A percentile compares a stretch with the other conserved stretches of the same genome.
phyloP scores from a whole-genome alignment of 2,113 vertebrate species.

The Petromus typicus region DNA sequence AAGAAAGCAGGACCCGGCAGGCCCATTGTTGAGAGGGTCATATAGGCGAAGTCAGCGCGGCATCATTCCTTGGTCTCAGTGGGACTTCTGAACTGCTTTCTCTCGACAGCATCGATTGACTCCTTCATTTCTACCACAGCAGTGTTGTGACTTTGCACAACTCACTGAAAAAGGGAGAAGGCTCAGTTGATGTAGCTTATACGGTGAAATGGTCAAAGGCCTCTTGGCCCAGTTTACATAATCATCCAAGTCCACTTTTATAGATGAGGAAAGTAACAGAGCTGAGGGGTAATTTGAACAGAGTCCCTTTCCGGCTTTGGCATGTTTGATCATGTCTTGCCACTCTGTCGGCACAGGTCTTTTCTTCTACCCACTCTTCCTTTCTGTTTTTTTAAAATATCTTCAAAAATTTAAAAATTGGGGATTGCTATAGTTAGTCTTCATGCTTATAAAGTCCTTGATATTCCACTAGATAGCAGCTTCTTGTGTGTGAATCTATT shows the following conservation, averaged over 20 bases:
- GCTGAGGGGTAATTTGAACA: neutral
- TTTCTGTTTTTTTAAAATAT: conserved; percentile 50
- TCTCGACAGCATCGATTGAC: neutral
- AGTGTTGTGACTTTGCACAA: neutral
- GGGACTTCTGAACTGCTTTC: neutral
- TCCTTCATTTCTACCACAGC: neutral
- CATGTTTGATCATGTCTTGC: neutral
- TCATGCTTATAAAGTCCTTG: conserved; percentile 27
- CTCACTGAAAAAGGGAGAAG: neutral
- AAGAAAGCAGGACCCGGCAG: neutral
- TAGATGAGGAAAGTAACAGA: conserved; percentile 25
- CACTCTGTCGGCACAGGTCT: neutral
- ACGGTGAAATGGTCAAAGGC: conserved; percentile 23
- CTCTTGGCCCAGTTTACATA: neutral
- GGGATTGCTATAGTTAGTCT: neutral
- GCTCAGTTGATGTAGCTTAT: conserved; percentile 10
- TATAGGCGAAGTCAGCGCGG: neutral
- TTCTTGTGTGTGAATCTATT: conserved; percentile 22
- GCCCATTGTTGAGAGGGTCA: neutral
- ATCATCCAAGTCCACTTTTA: neutral
- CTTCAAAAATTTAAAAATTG: conserved; percentile 14
- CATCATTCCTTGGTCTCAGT: neutral
- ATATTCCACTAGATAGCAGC: conserved; percentile 26
- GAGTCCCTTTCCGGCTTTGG: neutral
- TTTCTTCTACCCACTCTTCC: neutral